Evolutionary conservation across 2,113 vertebrate genomes (phyloP).

Genomic region (Procavia capensis): DNA sequence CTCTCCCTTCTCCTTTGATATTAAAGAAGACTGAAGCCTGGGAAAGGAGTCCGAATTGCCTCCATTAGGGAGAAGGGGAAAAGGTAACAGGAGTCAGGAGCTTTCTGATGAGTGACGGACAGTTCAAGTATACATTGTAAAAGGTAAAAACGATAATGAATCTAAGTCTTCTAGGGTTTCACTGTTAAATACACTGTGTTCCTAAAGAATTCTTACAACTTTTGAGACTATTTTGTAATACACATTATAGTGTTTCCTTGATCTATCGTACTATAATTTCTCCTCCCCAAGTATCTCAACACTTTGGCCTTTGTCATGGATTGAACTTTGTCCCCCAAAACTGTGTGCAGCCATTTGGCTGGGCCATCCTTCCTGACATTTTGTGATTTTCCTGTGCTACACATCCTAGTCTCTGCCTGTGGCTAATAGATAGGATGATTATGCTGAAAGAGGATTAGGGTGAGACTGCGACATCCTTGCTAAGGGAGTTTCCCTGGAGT

Average conservation of each 20-base stretch:
- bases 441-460: no score
- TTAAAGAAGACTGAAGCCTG: neutral
- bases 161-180: neutral
- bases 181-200: neutral
- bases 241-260: neutral
- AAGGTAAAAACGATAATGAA: neutral
- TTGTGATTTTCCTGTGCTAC: no score
- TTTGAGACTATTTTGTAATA: neutral
- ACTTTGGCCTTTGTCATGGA: no score
- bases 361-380: no score
- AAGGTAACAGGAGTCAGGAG: neutral
- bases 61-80: neutral
- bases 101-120: neutral
- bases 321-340: no score
- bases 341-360: no score
- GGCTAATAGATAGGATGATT: no score
- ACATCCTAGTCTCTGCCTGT: no score
- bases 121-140: neutral
- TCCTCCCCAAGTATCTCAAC: neutral
- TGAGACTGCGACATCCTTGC: no score
- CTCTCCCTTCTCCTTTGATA: neutral
- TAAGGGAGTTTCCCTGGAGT: no score
- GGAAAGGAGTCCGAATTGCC: neutral
- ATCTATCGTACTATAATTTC: neutral
- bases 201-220: neutral